Evolutionary conservation across 2,797 vertebrate genomes (phyloP), one percentile per base, ranked within the genome.

Genomic region (Myiothlypis coronata): DNA sequence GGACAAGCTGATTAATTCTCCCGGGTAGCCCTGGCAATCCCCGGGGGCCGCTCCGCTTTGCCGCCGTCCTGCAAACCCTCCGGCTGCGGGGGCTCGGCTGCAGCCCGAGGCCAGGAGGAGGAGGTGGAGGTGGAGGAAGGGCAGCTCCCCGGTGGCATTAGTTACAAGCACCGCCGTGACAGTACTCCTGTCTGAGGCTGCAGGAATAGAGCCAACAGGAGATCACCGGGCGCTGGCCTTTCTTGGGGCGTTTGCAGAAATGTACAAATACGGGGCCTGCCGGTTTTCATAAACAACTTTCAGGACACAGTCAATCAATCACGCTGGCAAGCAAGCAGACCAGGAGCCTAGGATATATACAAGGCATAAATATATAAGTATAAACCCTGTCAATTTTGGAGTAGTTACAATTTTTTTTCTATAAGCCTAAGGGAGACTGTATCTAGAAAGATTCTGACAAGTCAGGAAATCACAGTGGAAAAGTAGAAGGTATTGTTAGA

Each of bases 331-430:
- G 92, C 56, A 49, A n/a, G 70, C 77, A 91, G 70, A 65, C 34
- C 59, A 83, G 94, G 77, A 95, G 67, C 78, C 90, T 56, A 69
- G 67, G 64, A 16, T 76, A 84, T 82, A 87, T 34, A 68, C 90
- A 80, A 59, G 75, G 50, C 53, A 86, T 91, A 85, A 93, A 94
- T 61, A 88, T 8, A 72, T 39, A 64, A 46, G 37, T 32, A 74
- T 18, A 87, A 94, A 93, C 72, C 39, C 34, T 77, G 88, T 91
- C 87, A 83, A 9, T n/a, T 55, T 27, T 18, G 60, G 35, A 43
- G 30, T 32, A 64, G 63, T 80, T 78, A 44, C 20, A 23, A 11
- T 30, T 26, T 28, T 52, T 24, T 55, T 24, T 16, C 22, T 50
- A 21, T 65, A 72, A 67, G 41, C 23, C 34, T 64, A 44, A 53